Base-by-base conservation (phyloP, 2,113 vertebrate species). In the Bubo bubo region DNA sequence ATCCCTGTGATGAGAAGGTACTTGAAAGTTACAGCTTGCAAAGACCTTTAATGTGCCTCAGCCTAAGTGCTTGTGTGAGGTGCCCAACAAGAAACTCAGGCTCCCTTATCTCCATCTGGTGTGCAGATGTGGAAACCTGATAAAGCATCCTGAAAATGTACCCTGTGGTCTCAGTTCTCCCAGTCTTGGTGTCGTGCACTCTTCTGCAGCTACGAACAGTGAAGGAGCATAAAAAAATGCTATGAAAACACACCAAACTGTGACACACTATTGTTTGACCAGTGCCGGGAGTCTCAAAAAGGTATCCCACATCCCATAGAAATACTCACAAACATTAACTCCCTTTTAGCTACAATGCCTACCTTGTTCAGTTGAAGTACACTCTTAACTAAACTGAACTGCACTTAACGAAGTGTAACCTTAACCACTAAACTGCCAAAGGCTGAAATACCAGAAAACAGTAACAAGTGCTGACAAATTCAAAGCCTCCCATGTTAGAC, bases 171-270 rank as follows among this genome's bases (percentile, higher is more conserved):
- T 47, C 23, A 68, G 55, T 12, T 27, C 4, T 88, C 52, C 24
- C 21, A 86, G 30, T 13, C 27, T 30, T 64, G 3, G 7, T 43
- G 52, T 11, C 1, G 8, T 22, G 18, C 5, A 22, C 12, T 41
- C 39, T 55, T 76, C 63, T 53, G 22, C 28, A 34, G 11, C 17
- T 62, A 45, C 17, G 16, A 58, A 56, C 23, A 56, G 9, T 24
- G 41, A 81, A 81, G 24, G 2, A 60, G 6, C 22, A 28, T 6
- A 55, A 73, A 62, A 47, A 70, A 62, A 9, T 0, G 0, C 21
- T 45, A n/a, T 5, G 27, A 66, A 86, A 70, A 66, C 14, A 73
- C 58, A 64, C 5, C 19, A 45, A 53, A 83, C 4, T 41, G 12
- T 16, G 11, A 62, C 22, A 52, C 26, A 10, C 17, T 66, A 23